Conservation (phyloP, 2,888 invertebrate genomes). For the Euclidia mi region DNA sequence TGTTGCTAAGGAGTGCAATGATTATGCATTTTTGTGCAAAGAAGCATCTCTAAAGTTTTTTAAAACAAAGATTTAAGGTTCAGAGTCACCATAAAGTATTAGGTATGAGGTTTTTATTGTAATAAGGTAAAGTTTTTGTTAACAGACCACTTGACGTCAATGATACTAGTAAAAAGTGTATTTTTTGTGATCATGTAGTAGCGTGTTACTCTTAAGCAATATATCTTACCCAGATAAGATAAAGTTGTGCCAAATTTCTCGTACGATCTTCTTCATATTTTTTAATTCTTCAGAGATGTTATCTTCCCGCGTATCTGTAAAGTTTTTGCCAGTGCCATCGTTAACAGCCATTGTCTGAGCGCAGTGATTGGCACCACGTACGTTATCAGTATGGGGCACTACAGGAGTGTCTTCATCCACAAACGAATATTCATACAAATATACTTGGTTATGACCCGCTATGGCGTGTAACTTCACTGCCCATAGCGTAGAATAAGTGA, state of each 20-base stretch:
- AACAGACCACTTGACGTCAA: no score
- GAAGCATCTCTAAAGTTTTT: no score
- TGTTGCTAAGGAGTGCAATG: no score
- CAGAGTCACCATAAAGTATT: no score
- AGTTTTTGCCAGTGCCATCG: slow-evolving; percentile 28
- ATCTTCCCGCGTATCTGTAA: slow-evolving; percentile 21
- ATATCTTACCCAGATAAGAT: slow-evolving; percentile 68
- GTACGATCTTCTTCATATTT: slow-evolving; percentile 47
- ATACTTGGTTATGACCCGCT: slow-evolving; percentile 58
- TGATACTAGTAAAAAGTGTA: no score
- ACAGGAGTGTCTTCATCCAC: slow-evolving; percentile 47
- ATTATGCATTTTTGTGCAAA: no score
- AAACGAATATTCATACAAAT: slow-evolving; percentile 64
- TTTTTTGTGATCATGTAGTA: no score
- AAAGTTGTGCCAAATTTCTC: slow-evolving; percentile 67
- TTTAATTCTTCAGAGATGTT: slow-evolving; percentile 39
- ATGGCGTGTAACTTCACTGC: no score
- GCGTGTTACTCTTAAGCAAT: no score
- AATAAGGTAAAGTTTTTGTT: no score
- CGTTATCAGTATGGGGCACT: slow-evolving; percentile 49
- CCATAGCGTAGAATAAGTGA: slow-evolving; percentile 52
- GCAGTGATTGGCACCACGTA: slow-evolving; percentile 60
- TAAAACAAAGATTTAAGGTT: no score
- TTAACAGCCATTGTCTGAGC: slow-evolving; percentile 57
- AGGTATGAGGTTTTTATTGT: no score